Conservation (phyloP, 2,888 invertebrate genomes). For the Phalera bucephala region DNA sequence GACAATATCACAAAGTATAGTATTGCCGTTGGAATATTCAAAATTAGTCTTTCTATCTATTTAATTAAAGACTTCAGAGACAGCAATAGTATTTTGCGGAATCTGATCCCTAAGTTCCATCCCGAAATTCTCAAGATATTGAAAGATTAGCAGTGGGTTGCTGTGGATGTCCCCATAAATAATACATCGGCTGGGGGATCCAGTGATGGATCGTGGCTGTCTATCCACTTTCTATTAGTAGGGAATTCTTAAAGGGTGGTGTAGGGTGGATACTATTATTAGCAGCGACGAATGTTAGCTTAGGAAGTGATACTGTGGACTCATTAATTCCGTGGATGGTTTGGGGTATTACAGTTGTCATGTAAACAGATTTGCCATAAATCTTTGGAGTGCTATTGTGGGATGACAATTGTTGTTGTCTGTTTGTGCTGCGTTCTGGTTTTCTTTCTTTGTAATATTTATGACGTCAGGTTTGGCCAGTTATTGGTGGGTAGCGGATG, state of each 20-base stretch:
- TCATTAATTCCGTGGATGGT: conserved; percentile 62
- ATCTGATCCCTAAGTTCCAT: conserved; percentile 57
- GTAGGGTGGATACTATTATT: conserved; percentile 69
- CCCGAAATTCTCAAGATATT: conserved; percentile 80
- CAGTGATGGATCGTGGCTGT: conserved; percentile 77
- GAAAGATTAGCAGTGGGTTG: conserved; percentile 80
- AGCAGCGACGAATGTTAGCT: conserved; percentile 73
- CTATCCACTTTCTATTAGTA: conserved; percentile 81
- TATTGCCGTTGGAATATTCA: conserved; percentile 28
- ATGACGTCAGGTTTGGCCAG: conserved; percentile 14
- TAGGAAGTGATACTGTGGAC: conserved; percentile 56
- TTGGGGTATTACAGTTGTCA: conserved; percentile 53
- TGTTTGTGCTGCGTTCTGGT: conserved; percentile 10
- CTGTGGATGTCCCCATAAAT: conserved; percentile 77
- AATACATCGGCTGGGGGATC: conserved; percentile 75
- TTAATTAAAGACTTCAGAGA: conserved; percentile 33
- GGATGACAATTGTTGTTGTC: conserved; percentile 23
- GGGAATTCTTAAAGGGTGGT: conserved; percentile 79
- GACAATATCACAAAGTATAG: conserved; percentile 41
- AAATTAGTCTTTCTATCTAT: conserved; percentile 43
- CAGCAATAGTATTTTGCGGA: conserved; percentile 23
- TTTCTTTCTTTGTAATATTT: conserved; percentile 25
- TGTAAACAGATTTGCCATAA: conserved; percentile 55
- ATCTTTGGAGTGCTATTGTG: conserved; percentile 38
- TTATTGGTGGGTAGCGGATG: conserved; percentile 13